Base-by-base conservation (phyloP, 2,113 vertebrate genomes). In the Rhabdomys dilectus region DNA sequence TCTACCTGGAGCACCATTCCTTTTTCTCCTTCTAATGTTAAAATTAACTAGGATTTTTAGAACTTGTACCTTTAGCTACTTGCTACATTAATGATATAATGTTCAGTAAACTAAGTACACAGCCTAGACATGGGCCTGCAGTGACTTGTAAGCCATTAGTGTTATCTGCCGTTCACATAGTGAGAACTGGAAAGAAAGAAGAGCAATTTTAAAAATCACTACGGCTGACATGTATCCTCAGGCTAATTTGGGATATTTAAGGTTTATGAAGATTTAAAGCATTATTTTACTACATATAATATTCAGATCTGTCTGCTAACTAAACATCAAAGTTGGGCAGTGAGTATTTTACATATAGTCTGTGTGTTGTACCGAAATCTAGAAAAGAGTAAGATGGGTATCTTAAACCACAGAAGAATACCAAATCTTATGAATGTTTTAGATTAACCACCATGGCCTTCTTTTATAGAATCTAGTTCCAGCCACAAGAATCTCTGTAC, bases 41-140 rank as follows among this genome's bases (percentile, higher is more conserved):
- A 91, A 11, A n/a, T n/a, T 22, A 42, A 22, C 3, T 26, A 9
- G 34, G 22, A 12, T 39, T 82, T 66, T 72, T 39, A 60, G 16
- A 10, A 21, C 31, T 70, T 89, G 80, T 88, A 72, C 62, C 76
- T 95, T 94, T 94, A 81, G 64, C 29, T 76, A 82, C 36, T 2
- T 78, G 45, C 42, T 26, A 90, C 66, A 76, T 68, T 80, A 48
- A 78, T 2, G 19, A 84, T 80, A 5, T 66, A 62, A 68, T 12
- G n/a, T 45, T 29, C 91, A 60, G 15, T 4, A 13, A 36, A 87
- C 4, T 45, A 16, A 87, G 42, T 36, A 64, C 31, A 17, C 72
- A 77, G 11, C 16, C 36, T 48, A 78, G 8, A 95, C 3, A 53
- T 82, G 34, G 29, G 48, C 10, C 2, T 58, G 1, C 45, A 48